These are phyloP conservation scores for Manduca sexta DNA, from an alignment of 1,140 invertebrate species.

Conservation along the genomic window DNA sequence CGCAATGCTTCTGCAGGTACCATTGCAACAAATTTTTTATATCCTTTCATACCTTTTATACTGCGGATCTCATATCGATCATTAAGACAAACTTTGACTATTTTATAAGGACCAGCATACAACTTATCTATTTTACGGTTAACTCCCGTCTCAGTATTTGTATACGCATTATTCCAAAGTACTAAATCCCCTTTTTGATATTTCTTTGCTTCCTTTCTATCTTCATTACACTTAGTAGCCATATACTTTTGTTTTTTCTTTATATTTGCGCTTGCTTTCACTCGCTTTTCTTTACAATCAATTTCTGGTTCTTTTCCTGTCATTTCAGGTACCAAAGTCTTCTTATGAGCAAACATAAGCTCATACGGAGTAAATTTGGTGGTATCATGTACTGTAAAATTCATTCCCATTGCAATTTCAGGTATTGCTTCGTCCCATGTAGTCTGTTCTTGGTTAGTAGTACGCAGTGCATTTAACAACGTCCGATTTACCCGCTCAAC, in stretches of 20 bases:
- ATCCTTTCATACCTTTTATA: conserved; percentile 22
- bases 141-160: background rate
- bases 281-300: background rate
- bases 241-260: background rate
- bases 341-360: conserved; percentile 2
- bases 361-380: background rate
- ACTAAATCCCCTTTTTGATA: background rate
- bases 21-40: conserved; percentile 15
- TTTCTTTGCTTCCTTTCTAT: background rate
- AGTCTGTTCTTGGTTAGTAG: too few relatives aligned
- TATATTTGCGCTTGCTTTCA: background rate
- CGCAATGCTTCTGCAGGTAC: conserved; percentile 8
- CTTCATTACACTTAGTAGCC: background rate
- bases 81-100: conserved; percentile 5
- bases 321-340: background rate
- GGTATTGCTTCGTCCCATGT: too few relatives aligned
- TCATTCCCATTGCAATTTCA: too few relatives aligned
- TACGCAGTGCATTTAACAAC: too few relatives aligned
- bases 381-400: background rate
- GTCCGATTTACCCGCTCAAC: too few relatives aligned
- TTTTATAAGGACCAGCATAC: conserved; percentile 17
- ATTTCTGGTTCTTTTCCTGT: background rate
- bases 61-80: conserved; percentile 17
- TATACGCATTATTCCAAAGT: background rate
- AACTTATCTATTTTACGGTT: conserved; percentile 4